These are phyloP conservation scores for Alloplasta piceator DNA, from an alignment of 2,888 invertebrate species.

Conservation along the genomic window DNA sequence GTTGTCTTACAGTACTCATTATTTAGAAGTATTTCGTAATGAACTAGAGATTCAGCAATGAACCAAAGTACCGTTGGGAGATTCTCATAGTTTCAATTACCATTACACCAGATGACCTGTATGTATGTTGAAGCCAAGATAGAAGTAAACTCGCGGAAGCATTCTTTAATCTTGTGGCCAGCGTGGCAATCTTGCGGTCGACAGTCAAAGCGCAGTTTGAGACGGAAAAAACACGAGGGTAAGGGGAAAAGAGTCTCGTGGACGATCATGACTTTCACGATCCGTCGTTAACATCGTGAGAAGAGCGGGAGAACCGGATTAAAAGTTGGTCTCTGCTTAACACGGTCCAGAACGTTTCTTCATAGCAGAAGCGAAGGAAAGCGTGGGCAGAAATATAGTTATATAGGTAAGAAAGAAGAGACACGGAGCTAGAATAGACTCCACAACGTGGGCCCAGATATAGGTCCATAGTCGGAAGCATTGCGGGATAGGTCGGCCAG, in stretches of 20 bases:
- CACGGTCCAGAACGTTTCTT: slow-evolving; percentile 31
- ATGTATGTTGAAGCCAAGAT: slow-evolving; percentile 3
- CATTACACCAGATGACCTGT: background rate
- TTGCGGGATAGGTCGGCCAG: slow-evolving; percentile 26
- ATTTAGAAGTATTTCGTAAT: no score
- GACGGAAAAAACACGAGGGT: slow-evolving; percentile 10
- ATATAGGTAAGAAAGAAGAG: slow-evolving; percentile 2
- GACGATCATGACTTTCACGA: slow-evolving; percentile 55
- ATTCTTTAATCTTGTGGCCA: slow-evolving; percentile 47
- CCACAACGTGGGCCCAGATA: background rate
- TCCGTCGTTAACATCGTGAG: slow-evolving; percentile 58
- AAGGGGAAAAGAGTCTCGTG: slow-evolving; percentile 28
- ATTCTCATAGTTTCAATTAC: slow-evolving; percentile 40
- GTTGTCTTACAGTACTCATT: no score
- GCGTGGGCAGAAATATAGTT: background rate
- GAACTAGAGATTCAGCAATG: slow-evolving; percentile 16
- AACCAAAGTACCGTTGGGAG: slow-evolving; percentile 30
- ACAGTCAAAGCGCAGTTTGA: slow-evolving; percentile 24
- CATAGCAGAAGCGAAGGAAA: slow-evolving; percentile 34
- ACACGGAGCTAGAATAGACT: background rate
- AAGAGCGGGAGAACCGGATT: slow-evolving; percentile 48
- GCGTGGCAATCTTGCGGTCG: slow-evolving; percentile 15
- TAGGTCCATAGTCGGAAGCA: slow-evolving; percentile 27
- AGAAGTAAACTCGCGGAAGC: slow-evolving; percentile 34
- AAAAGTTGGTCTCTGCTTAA: slow-evolving; percentile 60